Evolutionary conservation across 2,797 vertebrate genomes (phyloP).

Genomic region (Crax fasciolata): DNA sequence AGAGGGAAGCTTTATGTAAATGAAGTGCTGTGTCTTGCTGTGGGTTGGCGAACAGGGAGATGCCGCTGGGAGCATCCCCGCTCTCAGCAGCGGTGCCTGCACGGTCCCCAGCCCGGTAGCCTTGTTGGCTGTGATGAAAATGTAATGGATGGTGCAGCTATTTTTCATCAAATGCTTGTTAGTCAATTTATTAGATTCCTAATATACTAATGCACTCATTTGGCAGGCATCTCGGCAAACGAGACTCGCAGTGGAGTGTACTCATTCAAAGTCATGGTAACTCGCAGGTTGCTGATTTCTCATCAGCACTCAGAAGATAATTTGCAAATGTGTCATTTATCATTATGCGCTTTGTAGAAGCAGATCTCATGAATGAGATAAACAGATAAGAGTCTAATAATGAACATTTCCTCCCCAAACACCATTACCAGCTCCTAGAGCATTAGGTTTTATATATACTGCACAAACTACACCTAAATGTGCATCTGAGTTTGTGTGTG

Average conservation of each 20-base stretch:
- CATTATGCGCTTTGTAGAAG: constrained; percentile 62
- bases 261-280: constrained; percentile 74
- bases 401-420: constrained; percentile 40
- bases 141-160: constrained; percentile 70
- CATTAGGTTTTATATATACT: background rate
- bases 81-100: constrained; percentile 59
- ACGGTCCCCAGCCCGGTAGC: constrained; percentile 35
- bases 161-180: constrained; percentile 81
- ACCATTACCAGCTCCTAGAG: background rate
- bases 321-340: constrained; percentile 79
- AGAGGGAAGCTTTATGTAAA: background rate
- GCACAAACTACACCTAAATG: background rate
- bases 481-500: background rate
- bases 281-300: constrained; percentile 76
- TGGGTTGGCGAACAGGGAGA: background rate
- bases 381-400: constrained; percentile 70
- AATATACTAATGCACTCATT: constrained; percentile 80
- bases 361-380: constrained; percentile 59
- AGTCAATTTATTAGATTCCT: constrained; percentile 78
- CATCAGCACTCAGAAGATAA: constrained; percentile 75
- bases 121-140: constrained; percentile 65
- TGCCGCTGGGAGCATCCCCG: background rate
- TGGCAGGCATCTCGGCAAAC: constrained; percentile 59
- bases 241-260: constrained; percentile 34
- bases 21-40: background rate